A percentile compares a stretch with the other conserved stretches of the same genome.
Conservation (phyloP, 2,113 vertebrate species). For the Gasterosteus aculeatus region DNA sequence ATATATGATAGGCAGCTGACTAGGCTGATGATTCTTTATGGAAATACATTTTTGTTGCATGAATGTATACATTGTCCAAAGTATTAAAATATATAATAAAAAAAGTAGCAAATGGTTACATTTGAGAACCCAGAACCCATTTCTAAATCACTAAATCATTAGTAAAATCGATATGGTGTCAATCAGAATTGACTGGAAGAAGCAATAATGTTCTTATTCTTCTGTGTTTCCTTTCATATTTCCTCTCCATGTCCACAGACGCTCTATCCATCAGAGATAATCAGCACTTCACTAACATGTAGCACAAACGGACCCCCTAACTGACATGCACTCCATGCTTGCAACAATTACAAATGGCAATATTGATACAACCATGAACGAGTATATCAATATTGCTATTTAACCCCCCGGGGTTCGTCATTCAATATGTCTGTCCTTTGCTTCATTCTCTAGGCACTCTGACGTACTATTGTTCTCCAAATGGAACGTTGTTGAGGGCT, state of each 20-base stretch:
- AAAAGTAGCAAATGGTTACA: neutral
- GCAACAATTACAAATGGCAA: slow-evolving; percentile 53
- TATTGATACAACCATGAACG: slow-evolving; percentile 58
- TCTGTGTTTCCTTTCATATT: neutral
- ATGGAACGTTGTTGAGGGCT: slow-evolving; percentile 32
- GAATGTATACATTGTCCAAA: neutral
- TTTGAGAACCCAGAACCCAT: neutral
- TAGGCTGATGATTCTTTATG: neutral
- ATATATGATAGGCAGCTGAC: neutral
- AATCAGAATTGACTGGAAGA: neutral
- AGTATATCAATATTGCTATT: slow-evolving; percentile 54
- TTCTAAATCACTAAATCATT: neutral
- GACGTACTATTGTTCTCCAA: slow-evolving; percentile 25
- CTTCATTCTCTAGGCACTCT: slow-evolving; percentile 20
- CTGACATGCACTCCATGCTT: slow-evolving; percentile 31
- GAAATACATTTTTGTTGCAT: neutral
- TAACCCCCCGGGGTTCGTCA: slow-evolving; percentile 31
- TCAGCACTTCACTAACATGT: slow-evolving; percentile 25
- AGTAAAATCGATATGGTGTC: neutral
- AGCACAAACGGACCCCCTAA: slow-evolving; percentile 3
- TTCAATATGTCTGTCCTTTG: slow-evolving; percentile 39
- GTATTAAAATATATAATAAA: too few species aligned
- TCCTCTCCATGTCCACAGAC: neutral
- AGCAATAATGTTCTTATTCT: neutral
- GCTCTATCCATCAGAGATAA: slow-evolving; percentile 32